Base-by-base conservation (phyloP, 2,888 invertebrate species). In the Phalera bucephala region DNA sequence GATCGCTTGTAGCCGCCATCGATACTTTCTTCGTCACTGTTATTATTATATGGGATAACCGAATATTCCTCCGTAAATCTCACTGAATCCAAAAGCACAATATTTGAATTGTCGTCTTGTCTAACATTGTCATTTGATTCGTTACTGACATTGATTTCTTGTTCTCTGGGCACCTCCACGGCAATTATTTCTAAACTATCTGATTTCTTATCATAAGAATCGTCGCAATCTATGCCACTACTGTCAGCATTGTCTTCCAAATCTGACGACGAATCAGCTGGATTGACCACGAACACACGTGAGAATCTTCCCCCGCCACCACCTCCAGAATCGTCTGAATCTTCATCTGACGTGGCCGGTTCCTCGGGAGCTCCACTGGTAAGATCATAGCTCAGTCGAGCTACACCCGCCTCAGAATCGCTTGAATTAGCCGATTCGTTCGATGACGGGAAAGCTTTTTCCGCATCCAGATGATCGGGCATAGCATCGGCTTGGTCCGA, bases 221-320 rank as follows among this genome's bases (percentile, higher is more conserved):
- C 93, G 19, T 93, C 93, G 30, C 92, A 92, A 55, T 93, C 91
- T 31, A 89, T 91, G 26, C 92, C 92, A 37, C 90, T 90, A 46
- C 90, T 89, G 45, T 91, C 91, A 0, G 92, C 92, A 37, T 91
- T 91, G 53, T 91, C 88, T 34, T 93, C 92, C 25, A 91, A 81
- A 33, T 92, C 92, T 0, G 92, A 92, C 1, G 92, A 92, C 4
- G 92, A 92, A 32, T 91, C 91, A 11, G 82, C 84, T 4, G 92
- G 92, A 61, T 94, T 94, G 11, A 94, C 93, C 1, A 94, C 92
- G 65, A 94, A 94, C 10, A 94, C 93, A 36, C 93, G 91, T 20
- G 93, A 93, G 64, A 94, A 94, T 31, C 79, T 71, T 1, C 86
- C 83, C 64, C 89, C 81, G 72, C 93, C 66, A 72, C 92, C 64